Evolutionary conservation across 2,113 vertebrate species (phyloP).

Genomic region (Nyctibius bracteatus): DNA sequence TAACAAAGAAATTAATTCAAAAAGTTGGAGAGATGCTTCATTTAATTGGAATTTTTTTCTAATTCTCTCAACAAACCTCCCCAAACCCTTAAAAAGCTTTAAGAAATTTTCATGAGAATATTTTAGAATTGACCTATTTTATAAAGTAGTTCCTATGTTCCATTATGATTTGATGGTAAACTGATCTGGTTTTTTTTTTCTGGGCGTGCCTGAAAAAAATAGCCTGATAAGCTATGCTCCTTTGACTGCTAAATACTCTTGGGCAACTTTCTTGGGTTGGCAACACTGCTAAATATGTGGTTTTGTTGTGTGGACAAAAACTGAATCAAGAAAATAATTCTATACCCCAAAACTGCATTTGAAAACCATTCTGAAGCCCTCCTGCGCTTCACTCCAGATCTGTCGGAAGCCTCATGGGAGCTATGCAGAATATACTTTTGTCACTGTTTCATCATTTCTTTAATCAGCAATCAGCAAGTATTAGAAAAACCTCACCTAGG

Average conservation of each 20-base stretch:
- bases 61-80: background rate
- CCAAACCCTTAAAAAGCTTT: background rate
- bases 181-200: background rate
- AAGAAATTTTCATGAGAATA: background rate
- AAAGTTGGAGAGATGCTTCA: background rate
- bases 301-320: background rate
- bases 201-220: background rate
- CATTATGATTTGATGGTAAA: background rate
- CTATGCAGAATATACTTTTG: background rate
- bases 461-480: conserved; percentile 42
- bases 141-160: background rate
- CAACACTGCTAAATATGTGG: background rate
- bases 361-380: background rate
- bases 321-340: background rate
- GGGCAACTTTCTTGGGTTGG: background rate
- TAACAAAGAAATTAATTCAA: background rate
- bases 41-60: background rate
- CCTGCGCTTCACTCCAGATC: background rate
- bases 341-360: background rate
- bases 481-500: conserved; percentile 17
- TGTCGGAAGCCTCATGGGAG: background rate
- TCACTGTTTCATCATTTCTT: conserved; percentile 27
- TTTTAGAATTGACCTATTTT: background rate
- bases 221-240: background rate
- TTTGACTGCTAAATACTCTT: background rate